phyloP scores from a whole-genome alignment of 2,113 vertebrate species.

The Uropsilus gracilis region DNA sequence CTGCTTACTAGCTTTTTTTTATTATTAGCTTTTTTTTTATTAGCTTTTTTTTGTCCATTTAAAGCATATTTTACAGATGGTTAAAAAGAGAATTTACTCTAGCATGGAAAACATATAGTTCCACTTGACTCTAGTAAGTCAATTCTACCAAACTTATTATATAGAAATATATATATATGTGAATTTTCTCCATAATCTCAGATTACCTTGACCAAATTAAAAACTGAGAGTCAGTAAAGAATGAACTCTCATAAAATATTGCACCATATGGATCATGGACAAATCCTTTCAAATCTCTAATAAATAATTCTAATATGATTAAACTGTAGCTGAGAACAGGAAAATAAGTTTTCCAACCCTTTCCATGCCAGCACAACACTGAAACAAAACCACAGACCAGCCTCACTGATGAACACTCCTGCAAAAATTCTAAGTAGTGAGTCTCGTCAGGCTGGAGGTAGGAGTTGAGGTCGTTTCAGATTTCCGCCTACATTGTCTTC shows the following conservation, averaged over 20 bases:
- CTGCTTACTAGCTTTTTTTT: background rate
- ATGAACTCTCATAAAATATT: background rate
- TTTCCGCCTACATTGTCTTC: too few species aligned
- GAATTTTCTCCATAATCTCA: background rate
- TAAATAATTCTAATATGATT: slow-evolving; percentile 10
- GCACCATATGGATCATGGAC: background rate
- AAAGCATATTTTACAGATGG: background rate
- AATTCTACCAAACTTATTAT: background rate
- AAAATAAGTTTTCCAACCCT: background rate
- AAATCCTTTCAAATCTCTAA: background rate
- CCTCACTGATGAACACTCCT: slow-evolving; percentile 3
- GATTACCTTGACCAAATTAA: background rate
- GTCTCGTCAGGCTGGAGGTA: too few species aligned
- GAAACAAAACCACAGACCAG: background rate
- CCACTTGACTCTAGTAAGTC: background rate
- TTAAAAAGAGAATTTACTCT: slow-evolving; percentile 12
- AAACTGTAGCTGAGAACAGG: background rate
- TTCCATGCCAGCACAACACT: background rate
- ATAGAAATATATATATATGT: too few species aligned
- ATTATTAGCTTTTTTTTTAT: background rate
- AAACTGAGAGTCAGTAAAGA: background rate
- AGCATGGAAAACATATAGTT: background rate
- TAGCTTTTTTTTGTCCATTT: background rate
- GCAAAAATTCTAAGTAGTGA: background rate
- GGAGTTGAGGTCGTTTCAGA: too few species aligned